These are phyloP conservation scores for Rhyacophila brunnea DNA, from an alignment of 1,140 invertebrate species.

Conservation along the genomic window DNA sequence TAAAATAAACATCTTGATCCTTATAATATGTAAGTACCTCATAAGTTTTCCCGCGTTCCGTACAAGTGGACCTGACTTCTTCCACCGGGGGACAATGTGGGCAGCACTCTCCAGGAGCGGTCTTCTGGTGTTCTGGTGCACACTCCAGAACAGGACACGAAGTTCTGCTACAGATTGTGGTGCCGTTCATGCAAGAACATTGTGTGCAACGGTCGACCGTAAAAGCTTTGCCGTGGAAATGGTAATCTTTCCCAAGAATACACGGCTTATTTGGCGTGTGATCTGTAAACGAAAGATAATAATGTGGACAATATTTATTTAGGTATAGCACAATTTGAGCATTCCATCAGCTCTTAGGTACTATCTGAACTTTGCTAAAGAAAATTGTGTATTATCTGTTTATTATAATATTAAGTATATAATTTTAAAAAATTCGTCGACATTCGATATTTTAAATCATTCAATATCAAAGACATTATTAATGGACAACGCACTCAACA, in stretches of 20 bases:
- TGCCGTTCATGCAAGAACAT: conserved; percentile 77
- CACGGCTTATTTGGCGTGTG: conserved; percentile 61
- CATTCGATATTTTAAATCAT: no score
- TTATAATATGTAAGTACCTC: conserved; percentile 53
- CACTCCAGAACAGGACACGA: conserved; percentile 84
- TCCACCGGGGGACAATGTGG: conserved; percentile 65
- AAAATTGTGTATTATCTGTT: no score
- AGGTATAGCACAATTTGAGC: no score
- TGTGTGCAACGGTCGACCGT: conserved; percentile 76
- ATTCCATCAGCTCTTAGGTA: no score
- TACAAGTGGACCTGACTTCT: conserved; percentile 65
- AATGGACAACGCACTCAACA: no score
- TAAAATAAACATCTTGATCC: no score
- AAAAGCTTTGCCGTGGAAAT: conserved; percentile 59
- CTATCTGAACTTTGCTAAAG: no score
- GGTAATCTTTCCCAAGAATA: conserved; percentile 66
- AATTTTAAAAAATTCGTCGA: no score
- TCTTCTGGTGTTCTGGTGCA: conserved; percentile 65
- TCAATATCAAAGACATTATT: no score
- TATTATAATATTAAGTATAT: no score
- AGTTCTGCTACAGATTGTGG: conserved; percentile 70
- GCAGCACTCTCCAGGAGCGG: conserved; percentile 71
- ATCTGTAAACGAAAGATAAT: conserved; percentile 41
- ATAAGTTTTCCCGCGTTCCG: conserved; percentile 62
- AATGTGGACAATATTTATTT: no score